phyloP scores from a whole-genome alignment of 2,888 invertebrate species.

The Nomada hirtipes region DNA sequence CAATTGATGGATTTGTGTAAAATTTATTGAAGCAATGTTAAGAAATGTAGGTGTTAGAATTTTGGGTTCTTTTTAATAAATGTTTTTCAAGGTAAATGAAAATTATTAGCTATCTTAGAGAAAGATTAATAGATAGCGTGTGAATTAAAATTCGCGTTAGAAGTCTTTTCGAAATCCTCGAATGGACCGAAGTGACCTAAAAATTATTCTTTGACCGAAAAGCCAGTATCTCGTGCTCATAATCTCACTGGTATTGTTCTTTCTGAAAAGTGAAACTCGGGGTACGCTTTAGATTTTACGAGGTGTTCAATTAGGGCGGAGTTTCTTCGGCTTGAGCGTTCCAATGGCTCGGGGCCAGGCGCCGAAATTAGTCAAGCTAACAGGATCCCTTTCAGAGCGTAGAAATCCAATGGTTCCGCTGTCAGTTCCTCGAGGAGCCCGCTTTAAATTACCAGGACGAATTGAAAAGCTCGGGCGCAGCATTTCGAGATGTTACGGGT shows the following conservation, averaged over 20 bases:
- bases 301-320: constrained; percentile 16
- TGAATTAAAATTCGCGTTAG: too few relatives aligned
- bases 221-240: too few relatives aligned
- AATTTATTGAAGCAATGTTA: not conserved
- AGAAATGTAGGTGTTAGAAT: too few relatives aligned
- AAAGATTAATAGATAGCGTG: too few relatives aligned
- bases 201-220: not conserved
- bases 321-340: constrained; percentile 36
- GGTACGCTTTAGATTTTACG: not conserved
- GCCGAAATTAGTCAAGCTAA: constrained; percentile 47
- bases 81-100: too few relatives aligned
- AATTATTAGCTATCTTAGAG: too few relatives aligned
- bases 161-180: too few relatives aligned
- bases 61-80: not conserved
- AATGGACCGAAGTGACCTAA: not conserved
- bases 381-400: constrained; percentile 49
- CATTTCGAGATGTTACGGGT: not conserved
- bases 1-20: not conserved
- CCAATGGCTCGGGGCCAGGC: constrained; percentile 27
- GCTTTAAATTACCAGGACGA: constrained; percentile 33
- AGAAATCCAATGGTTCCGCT: constrained; percentile 65
- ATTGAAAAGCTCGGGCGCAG: constrained; percentile 21
- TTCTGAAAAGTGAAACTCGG: constrained; percentile 3
- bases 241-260: not conserved
- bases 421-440: constrained; percentile 24